Evolutionary conservation across 92 coral and sea anemone genomes (phyloP), one percentile per base, ranked within the genome.

Genomic region (Phenganax marumi): DNA sequence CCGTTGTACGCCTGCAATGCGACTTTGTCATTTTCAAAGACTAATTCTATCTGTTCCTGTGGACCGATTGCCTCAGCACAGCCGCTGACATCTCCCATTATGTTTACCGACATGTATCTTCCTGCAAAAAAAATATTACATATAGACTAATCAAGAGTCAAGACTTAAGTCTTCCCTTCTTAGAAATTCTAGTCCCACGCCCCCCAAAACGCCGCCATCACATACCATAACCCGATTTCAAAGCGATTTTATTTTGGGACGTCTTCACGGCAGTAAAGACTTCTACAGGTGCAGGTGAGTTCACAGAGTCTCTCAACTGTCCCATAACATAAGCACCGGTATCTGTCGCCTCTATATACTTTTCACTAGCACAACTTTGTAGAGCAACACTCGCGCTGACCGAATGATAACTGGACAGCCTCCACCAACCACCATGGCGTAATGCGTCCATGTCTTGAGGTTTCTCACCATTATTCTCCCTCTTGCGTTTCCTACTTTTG

Each of bases 281-380:
- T 75, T 94, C 98, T 23, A 90, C 98, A 63, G 98, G 98, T 10
- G 98, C 98, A 23, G 98, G 98, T 14, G 97, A 94, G 83, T 94
- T 92, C 53, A 85, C 95, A 19, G 92, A 93, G 50, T 94, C 97
- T 64, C 95, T 86, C 2, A 77, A 87, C 23, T 90, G 88, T 43
- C 95, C 97, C 13, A 92, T 80, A 19, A 85, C 56, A 76, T 90
- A 94, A 50, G 84, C 68, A 8, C 98, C 98, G 43, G 85, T 89
- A 71, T 92, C 89, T 19, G 87, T 70, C 0, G 98, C 98, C 80
- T 94, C 94, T 12, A 94, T 80, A 52, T 94, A 94, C 2, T 89
- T 89, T 39, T 74, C 83, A 10, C 80, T 85, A 62, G 10, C 11
- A 66, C 79, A 86, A 18, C 97, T 92, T 84, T 94, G 98, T 54